phyloP scores from a whole-genome alignment of 2,113 vertebrate genomes.

The Actenoides hombroni region DNA sequence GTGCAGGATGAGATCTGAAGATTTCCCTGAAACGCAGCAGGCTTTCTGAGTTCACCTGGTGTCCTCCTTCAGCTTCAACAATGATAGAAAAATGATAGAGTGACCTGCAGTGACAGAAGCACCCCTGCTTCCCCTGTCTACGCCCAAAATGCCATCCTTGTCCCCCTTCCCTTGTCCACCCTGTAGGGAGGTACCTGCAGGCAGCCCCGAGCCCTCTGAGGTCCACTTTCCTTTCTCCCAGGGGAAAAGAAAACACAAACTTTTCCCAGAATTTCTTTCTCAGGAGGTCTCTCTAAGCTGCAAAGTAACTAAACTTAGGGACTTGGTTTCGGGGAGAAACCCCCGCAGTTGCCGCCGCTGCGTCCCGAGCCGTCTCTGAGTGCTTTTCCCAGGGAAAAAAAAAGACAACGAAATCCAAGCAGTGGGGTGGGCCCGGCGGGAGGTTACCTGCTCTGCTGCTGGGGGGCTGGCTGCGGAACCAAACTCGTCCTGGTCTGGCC shows the following conservation, averaged over 20 bases:
- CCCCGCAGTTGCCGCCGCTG: background rate
- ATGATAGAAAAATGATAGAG: background rate
- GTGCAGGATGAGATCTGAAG: background rate
- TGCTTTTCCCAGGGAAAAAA: background rate
- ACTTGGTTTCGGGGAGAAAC: background rate
- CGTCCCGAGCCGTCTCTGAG: background rate
- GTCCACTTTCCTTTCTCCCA: background rate
- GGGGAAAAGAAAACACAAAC: background rate
- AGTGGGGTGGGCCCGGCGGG: background rate
- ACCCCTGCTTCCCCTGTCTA: rapidly evolving
- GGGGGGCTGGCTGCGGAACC: background rate
- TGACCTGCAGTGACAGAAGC: background rate
- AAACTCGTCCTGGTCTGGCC: background rate
- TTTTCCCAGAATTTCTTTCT: background rate
- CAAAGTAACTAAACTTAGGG: background rate
- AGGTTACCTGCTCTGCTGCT: background rate
- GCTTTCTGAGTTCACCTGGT: background rate
- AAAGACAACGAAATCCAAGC: slow-evolving; percentile 15
- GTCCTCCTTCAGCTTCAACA: background rate
- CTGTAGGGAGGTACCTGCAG: rapidly evolving
- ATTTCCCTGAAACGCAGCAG: background rate
- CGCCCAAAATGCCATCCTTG: background rate
- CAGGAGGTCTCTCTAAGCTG: background rate
- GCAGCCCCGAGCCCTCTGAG: rapidly evolving
- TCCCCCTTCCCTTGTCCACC: rapidly evolving